phyloP scores from a whole-genome alignment of 2,888 invertebrate genomes.

The Latheticus oryzae region DNA sequence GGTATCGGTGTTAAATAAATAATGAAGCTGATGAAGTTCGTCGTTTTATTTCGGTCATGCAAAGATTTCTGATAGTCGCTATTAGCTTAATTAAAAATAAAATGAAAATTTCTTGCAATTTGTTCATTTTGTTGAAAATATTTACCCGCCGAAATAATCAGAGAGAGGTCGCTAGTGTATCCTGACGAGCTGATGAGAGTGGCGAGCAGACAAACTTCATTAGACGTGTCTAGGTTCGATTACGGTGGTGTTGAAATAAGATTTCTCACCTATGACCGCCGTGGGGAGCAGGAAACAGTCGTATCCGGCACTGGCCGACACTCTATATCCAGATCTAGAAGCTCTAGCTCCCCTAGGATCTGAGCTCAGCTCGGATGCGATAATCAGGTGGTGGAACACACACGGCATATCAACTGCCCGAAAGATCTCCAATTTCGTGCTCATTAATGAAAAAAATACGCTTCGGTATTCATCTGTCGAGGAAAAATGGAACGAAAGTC shows the following conservation, averaged over 20 bases:
- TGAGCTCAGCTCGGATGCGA: conserved; percentile 52
- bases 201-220: conserved; percentile 59
- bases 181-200: conserved; percentile 44
- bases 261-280: conserved; percentile 63
- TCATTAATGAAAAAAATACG: conserved; percentile 31
- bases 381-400: conserved; percentile 47
- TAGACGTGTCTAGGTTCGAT: conserved; percentile 64
- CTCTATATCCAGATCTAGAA: conserved; percentile 42
- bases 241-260: conserved; percentile 62
- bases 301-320: conserved; percentile 37
- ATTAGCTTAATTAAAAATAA: too few relatives aligned
- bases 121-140: too few relatives aligned
- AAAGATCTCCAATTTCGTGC: conserved; percentile 2
- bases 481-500: conserved; percentile 1
- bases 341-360: conserved; percentile 51
- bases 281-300: conserved; percentile 45
- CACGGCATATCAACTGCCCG: conserved; percentile 45
- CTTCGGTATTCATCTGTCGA: background rate
- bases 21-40: conserved; percentile 33
- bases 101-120: too few relatives aligned
- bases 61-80: background rate
- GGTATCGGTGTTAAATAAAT: conserved; percentile 38
- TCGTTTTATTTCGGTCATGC: conserved; percentile 8
- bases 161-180: conserved; percentile 12
- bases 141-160: conserved; percentile 1